Evolutionary conservation across 30 jellyfish, hydroid and myxozoan genomes (phyloP), one percentile per base, ranked within the genome.

Genomic region (Phacellophora camtschatica): DNA sequence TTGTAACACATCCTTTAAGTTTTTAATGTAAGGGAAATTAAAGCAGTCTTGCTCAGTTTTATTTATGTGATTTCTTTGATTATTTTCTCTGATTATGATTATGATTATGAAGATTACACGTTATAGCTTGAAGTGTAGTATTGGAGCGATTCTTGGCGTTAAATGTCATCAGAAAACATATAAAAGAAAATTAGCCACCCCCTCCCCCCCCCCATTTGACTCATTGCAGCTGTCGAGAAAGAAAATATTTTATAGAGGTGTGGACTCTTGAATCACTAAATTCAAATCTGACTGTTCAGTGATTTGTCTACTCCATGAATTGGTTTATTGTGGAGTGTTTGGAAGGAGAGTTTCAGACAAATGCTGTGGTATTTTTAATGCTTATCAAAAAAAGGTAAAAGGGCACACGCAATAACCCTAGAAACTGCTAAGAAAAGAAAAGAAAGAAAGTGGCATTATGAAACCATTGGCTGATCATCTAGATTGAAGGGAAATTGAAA

Each of bases 321-420:
- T 5, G 19, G 33, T 53, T 53, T 53, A 53, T 53, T 8, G 68
- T n/a, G 10, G 33, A 53, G 33, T 53, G 32, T 53, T 53, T 53
- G 68, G 18, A 53, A 53, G 68, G 19, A 19, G 68, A n/a, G 68
- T 53, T n/a, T 9, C 68, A 5, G 68, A 53, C 68, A 53, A 53
- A 24, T 62, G 76, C 76, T 62, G 54, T 30, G 58, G 25, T 62
- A 8, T 30, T 24, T 62, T 62, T 24, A 18, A 62, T 12, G 25
- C 24, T 9, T 63, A 31, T 53, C 7, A 62, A 62, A 62, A 62
- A 31, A 62, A 8, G 55, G 7, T 8, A 20, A 62, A 62, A 19
- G 31, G 24, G 65, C 15, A 20, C 31, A 20, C 31, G 20, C 9
- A 30, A 63, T 62, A 18, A 62, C 76, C 5, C 76, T 31, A 62